Conservation (phyloP, 2,113 vertebrate species). For the Scartelaos histophorus region DNA sequence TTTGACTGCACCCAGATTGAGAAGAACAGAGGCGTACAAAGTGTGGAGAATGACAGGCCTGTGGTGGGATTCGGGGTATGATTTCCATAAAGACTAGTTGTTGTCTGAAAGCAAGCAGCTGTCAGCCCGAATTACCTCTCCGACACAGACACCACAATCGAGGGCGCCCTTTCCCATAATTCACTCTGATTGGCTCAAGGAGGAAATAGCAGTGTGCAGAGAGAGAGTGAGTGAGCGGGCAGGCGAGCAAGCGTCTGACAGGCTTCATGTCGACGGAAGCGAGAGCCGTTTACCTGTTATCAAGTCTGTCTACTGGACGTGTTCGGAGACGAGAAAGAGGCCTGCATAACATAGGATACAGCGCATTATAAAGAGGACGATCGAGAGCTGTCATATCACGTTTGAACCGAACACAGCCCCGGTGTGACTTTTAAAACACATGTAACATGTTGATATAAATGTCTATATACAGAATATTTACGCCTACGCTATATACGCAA, state of each 20-base stretch:
- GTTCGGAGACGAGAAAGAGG: slow-evolving; percentile 40
- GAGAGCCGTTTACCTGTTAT: slow-evolving; percentile 68
- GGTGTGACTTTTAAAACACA: not conserved
- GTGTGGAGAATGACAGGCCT: slow-evolving; percentile 52
- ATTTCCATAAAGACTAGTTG: slow-evolving; percentile 77
- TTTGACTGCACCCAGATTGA: slow-evolving; percentile 25
- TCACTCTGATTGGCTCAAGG: slow-evolving; percentile 78
- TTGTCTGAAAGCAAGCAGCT: slow-evolving; percentile 78
- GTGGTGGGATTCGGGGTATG: slow-evolving; percentile 58
- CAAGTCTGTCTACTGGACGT: slow-evolving; percentile 56
- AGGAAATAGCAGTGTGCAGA: slow-evolving; percentile 74
- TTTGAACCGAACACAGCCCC: not conserved
- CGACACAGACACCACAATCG: slow-evolving; percentile 75
- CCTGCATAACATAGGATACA: slow-evolving; percentile 53
- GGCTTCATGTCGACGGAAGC: slow-evolving; percentile 58
- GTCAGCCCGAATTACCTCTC: slow-evolving; percentile 76
- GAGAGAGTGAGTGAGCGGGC: slow-evolving; percentile 62
- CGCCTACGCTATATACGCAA: too few species aligned
- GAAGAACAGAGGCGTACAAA: not conserved
- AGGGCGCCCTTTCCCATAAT: slow-evolving; percentile 74
- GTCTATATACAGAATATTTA: not conserved
- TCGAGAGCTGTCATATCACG: not conserved
- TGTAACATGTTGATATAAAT: not conserved
- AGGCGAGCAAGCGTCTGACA: slow-evolving; percentile 66
- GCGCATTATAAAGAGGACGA: slow-evolving; percentile 26